Conservation (phyloP, 2,888 invertebrate genomes). For the Dasypolia templi region DNA sequence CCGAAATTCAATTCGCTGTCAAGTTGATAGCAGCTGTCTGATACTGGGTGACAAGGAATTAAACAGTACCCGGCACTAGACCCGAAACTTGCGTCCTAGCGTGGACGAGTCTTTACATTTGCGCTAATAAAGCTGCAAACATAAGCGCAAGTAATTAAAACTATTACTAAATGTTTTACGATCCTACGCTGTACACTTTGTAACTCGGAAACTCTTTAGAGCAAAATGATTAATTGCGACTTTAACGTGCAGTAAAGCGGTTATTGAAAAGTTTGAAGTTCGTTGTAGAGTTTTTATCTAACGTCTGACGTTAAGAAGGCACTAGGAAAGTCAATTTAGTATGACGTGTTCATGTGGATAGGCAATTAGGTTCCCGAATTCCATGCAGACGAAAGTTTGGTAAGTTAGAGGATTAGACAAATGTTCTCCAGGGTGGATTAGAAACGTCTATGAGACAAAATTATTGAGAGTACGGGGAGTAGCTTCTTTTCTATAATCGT, state of each 20-base stretch:
- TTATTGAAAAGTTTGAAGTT: slow-evolving; percentile 49
- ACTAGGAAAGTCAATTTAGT: slow-evolving; percentile 3
- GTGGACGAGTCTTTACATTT: slow-evolving; percentile 10
- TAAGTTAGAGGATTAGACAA: slow-evolving; percentile 9
- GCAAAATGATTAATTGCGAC: slow-evolving; percentile 46
- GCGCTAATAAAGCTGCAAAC: slow-evolving; percentile 58
- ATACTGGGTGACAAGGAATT: neutral
- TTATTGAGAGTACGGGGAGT: neutral
- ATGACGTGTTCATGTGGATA: neutral
- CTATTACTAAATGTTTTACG: slow-evolving; percentile 78
- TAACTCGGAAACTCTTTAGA: slow-evolving; percentile 53
- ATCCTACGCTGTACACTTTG: slow-evolving; percentile 67
- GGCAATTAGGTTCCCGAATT: neutral
- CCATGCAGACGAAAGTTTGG: slow-evolving; percentile 1
- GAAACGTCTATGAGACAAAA: slow-evolving; percentile 1
- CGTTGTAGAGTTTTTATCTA: slow-evolving; percentile 15
- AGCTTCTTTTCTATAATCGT: neutral
- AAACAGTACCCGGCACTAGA: neutral
- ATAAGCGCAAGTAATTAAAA: slow-evolving; percentile 64
- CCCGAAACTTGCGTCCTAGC: neutral
- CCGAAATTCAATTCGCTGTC: neutral
- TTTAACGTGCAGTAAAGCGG: slow-evolving; percentile 29
- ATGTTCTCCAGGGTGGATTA: neutral
- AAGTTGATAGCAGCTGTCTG: neutral
- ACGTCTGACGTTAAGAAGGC: slow-evolving; percentile 6